Evolutionary conservation across 2,113 vertebrate genomes (phyloP).

Genomic region (Hyaena hyaena): DNA sequence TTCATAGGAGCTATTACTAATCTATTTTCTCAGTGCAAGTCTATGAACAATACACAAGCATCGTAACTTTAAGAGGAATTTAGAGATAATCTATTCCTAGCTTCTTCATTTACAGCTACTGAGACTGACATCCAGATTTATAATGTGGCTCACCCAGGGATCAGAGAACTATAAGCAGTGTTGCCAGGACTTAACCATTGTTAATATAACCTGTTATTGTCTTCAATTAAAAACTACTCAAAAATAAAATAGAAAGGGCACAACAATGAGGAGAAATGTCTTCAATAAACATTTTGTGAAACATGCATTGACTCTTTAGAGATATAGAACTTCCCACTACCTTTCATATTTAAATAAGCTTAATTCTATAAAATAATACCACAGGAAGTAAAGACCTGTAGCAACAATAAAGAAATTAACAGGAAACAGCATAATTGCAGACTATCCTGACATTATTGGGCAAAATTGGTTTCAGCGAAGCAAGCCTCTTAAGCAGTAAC

Average conservation of each 20-base stretch:
- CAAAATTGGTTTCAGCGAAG: background rate
- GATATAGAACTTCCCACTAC: background rate
- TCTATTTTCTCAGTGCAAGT: constrained; percentile 60
- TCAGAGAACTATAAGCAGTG: background rate
- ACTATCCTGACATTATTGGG: background rate
- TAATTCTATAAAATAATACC: constrained; percentile 9
- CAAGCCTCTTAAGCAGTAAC: background rate
- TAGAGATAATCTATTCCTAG: background rate
- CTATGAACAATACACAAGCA: constrained; percentile 31
- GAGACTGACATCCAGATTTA: background rate
- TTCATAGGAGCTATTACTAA: constrained; percentile 25
- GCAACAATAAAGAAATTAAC: constrained; percentile 25
- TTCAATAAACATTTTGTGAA: constrained; percentile 24
- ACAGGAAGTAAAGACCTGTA: background rate
- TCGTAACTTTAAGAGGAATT: background rate
- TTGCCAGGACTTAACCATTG: background rate
- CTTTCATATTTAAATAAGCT: constrained; percentile 39
- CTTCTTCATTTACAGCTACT: constrained; percentile 23
- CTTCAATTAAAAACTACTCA: background rate
- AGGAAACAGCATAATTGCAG: background rate
- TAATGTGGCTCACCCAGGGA: background rate
- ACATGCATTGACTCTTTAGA: constrained; percentile 32
- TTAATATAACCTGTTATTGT: background rate
- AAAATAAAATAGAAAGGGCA: constrained; percentile 27
- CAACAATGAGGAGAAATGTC: background rate